Evolutionary conservation across 2,113 vertebrate genomes (phyloP).

Genomic region (Anguilla rostrata): DNA sequence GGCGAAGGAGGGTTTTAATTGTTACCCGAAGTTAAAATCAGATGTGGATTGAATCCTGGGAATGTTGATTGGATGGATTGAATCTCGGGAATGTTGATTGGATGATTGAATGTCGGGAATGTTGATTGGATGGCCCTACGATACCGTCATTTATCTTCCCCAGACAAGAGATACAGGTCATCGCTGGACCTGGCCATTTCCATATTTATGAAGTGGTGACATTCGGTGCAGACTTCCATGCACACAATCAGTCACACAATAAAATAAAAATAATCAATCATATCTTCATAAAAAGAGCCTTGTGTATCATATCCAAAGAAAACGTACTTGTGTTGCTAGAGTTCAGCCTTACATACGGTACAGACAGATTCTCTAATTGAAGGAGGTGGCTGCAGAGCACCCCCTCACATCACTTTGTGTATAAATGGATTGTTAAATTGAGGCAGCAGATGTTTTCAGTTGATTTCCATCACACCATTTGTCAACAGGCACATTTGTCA

Average conservation of each 20-base stretch:
- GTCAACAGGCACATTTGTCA: conserved; percentile 57
- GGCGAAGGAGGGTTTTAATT: too few species aligned
- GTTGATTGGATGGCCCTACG: background rate
- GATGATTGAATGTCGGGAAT: background rate
- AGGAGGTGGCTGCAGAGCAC: conserved; percentile 29
- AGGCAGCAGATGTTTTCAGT: conserved; percentile 59
- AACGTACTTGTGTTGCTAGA: conserved; percentile 28
- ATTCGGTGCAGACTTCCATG: background rate
- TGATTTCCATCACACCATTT: conserved; percentile 58
- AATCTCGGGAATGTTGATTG: too few species aligned
- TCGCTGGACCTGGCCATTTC: background rate
- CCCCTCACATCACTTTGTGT: conserved; percentile 44
- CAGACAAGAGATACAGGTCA: background rate
- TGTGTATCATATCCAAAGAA: too few species aligned
- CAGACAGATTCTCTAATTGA: conserved; percentile 47
- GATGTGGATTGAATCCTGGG: too few species aligned
- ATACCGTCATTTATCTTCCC: background rate
- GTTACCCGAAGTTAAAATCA: too few species aligned
- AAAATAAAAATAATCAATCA: too few species aligned
- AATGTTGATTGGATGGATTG: too few species aligned
- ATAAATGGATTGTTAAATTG: conserved; percentile 61
- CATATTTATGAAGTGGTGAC: background rate
- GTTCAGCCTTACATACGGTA: conserved; percentile 46
- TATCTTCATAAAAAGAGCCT: too few species aligned
- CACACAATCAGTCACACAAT: too few species aligned